Conservation (phyloP, 2,797 vertebrate species). For the Pteronotus mesoamericanus region DNA sequence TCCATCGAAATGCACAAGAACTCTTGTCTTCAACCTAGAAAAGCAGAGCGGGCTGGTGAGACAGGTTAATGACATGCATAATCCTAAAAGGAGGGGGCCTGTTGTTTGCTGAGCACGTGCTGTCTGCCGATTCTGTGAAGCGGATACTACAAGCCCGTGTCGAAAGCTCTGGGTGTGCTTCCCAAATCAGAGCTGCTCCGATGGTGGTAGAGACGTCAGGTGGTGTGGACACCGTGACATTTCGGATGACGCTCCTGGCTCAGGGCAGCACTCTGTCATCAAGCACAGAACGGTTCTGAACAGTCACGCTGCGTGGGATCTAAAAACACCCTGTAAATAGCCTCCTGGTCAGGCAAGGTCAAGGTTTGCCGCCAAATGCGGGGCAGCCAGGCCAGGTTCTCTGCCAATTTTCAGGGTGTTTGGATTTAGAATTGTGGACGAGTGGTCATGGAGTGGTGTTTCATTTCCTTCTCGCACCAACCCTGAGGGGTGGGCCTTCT, state of each 20-base stretch:
- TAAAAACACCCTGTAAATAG: not conserved
- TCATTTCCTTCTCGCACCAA: not conserved
- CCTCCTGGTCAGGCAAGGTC: not conserved
- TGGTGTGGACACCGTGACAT: rapidly evolving
- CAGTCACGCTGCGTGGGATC: not conserved
- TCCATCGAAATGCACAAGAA: not conserved
- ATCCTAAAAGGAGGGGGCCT: not conserved
- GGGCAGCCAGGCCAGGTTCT: not conserved
- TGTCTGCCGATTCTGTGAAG: not conserved
- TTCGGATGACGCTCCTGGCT: not conserved
- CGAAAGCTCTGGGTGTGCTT: not conserved
- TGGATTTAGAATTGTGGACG: not conserved
- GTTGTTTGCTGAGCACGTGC: not conserved
- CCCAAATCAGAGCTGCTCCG: not conserved
- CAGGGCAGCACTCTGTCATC: not conserved
- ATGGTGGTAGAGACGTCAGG: not conserved
- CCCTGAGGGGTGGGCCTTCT: not conserved
- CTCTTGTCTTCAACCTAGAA: not conserved
- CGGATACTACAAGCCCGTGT: not conserved
- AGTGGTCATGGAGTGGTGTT: not conserved
- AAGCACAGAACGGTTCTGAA: not conserved
- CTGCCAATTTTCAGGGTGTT: not conserved
- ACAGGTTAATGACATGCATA: not conserved
- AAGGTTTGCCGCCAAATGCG: not conserved
- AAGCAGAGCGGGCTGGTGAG: not conserved